Evolutionary conservation across 2,797 vertebrate genomes (phyloP), one percentile per base, ranked within the genome.

Genomic region (Acropternis orthonyx): DNA sequence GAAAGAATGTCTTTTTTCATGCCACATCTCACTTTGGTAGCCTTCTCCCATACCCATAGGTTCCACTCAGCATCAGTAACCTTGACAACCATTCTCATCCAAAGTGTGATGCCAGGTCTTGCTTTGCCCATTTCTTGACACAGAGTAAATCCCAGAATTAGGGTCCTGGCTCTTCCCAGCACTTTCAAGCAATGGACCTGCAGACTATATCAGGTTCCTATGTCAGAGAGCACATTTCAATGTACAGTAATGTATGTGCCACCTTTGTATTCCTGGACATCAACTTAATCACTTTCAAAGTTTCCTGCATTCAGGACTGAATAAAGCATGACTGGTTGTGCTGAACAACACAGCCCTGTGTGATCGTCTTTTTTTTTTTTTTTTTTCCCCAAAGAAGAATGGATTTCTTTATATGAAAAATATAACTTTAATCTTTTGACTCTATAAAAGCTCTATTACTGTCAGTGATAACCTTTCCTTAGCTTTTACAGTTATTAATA

Each of bases 401-500:
- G 7, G 12, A 88, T 82, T 86, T 72, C 10, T 72, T 65, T 62
- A 19, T 46, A 46, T 17, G 36, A 92, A 19, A 86, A 90, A 68
- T 36, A 32, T 3, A 85, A 36, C 17, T 81, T 85, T 58, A 68
- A 92, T 88, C 52, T 88, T 93, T 62, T 61, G 23, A 37, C 36
- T 88, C 28, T 22, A 8, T 78, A 68, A 78, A 89, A 88, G 4
- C 13, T 34, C 37, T 78, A 27, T 89, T 61, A 87, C n/a, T 88
- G 73, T 61, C 79, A 93, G 41, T 34, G 76, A 77, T 87, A 93
- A 91, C 52, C 37, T 95, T 93, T 85, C 15, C 34, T 91, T 73
- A 44, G 11, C 52, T 91, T 91, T 83, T 65, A 36, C 17, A 55
- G 51, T 80, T 88, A 92, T 85, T 89, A 83, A 92, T 80, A 89